Evolutionary conservation across 2,888 invertebrate genomes (phyloP), one percentile per base, ranked within the genome.

Genomic region (Aporophyla lueneburgensis): DNA sequence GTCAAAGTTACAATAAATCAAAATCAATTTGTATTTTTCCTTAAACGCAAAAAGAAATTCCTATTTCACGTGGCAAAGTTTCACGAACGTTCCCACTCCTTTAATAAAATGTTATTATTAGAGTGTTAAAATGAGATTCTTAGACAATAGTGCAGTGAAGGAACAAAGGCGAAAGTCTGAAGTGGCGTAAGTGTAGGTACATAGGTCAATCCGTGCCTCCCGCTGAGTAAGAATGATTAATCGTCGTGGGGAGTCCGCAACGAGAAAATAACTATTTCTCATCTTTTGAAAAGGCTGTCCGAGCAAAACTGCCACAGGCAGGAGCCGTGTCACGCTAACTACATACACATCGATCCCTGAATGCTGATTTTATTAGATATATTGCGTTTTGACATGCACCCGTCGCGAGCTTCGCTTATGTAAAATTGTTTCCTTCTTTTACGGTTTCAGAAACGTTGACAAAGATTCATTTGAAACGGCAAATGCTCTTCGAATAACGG

Each of bases 241-340:
- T 96, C 90, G 92, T 93, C 88, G 89, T 88, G 89, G 93, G 92
- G 92, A 92, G 93, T 93, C 93, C 91, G 90, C 91, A 88, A 91
- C 91, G 90, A 93, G 93, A 92, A 94, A 93, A 93, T 94, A 95
- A 95, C 95, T 94, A 95, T 95, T 95, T 94, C 94, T 94, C 95
- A 94, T 95, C 94, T 95, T 95, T 95, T 93, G 90, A 93, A 94
- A 94, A 92, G 93, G 91, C 92, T 93, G 91, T 92, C 92, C 91
- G 87, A 89, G 89, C 91, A 87, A 92, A 94, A 93, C 93, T 94
- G 95, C 94, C 95, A 94, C 90, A 85, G 87, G 87, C 95, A 95
- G 92, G 86, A 91, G 43, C 82, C 78, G 89, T 93, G 92, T 92
- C 87, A 90, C 88, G 88, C 87, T 92, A 93, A 93, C 92, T 92